Conservation (phyloP, 2,113 vertebrate species). For the Barbus barbus region DNA sequence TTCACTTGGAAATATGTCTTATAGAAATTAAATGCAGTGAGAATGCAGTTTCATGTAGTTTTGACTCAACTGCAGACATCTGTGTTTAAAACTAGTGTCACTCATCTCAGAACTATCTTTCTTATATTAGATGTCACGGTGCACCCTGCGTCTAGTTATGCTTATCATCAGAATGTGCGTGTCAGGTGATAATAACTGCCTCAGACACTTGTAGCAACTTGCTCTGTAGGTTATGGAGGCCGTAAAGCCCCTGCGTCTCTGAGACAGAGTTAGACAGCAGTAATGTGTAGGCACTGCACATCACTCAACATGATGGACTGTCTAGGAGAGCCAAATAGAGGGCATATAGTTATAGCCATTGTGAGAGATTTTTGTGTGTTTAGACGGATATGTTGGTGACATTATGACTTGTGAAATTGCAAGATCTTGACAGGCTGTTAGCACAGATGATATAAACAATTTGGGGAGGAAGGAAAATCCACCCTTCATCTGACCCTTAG, state of each 20-base stretch:
- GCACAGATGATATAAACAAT: not conserved
- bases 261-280: conserved; percentile 22
- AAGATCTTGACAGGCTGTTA: conserved; percentile 30
- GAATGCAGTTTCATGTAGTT: not conserved
- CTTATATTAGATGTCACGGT: not conserved
- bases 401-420: conserved; percentile 42
- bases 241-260: conserved; percentile 18
- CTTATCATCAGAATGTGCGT: not conserved
- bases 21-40: not conserved
- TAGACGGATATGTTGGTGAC: conserved; percentile 20
- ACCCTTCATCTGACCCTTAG: not conserved
- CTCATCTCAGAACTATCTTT: not conserved
- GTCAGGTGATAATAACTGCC: not conserved
- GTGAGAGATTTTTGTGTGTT: conserved; percentile 23
- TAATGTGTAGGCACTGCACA: conserved; percentile 36
- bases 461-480: not conserved
- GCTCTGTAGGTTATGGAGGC: conserved; percentile 20
- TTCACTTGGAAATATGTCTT: not conserved
- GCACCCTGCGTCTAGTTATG: not conserved
- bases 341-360: conserved; percentile 22
- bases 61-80: not conserved
- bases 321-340: conserved; percentile 29
- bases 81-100: not conserved
- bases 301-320: conserved; percentile 43
- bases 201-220: conserved; percentile 23